A percentile compares a stretch with the other conserved stretches of the same genome.
Evolutionary conservation across 2,113 vertebrate genomes (phyloP).

Genomic region (Hyperopisus bebe): DNA sequence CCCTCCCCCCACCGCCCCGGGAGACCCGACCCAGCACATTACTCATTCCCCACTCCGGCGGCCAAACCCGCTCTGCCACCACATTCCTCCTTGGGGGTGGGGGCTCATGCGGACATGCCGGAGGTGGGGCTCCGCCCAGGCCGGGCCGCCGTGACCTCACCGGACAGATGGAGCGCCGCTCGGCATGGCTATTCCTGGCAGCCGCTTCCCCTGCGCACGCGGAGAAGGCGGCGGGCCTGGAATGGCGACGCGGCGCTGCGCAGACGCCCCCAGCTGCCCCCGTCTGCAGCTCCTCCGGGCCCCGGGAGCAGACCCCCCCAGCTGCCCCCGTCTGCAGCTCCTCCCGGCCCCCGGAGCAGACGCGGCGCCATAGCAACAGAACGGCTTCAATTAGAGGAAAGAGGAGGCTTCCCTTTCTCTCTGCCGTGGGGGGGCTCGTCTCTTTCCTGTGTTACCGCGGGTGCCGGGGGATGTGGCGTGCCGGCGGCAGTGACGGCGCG

Average conservation of each 20-base stretch:
- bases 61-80: neutral
- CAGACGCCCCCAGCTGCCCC: slow-evolving; percentile 39
- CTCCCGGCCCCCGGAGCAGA: neutral
- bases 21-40: slow-evolving; percentile 6
- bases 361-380: slow-evolving; percentile 60
- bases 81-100: neutral
- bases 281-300: neutral
- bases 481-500: slow-evolving; percentile 14
- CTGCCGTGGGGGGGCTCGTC: slow-evolving; percentile 8
- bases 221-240: slow-evolving; percentile 59
- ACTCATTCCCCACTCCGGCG: neutral
- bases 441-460: slow-evolving; percentile 48
- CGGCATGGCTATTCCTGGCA: slow-evolving; percentile 52
- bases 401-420: slow-evolving; percentile 50
- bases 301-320: neutral
- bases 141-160: neutral
- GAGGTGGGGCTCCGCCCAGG: neutral
- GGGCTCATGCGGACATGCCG: neutral
- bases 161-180: neutral
- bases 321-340: too few relatives aligned
- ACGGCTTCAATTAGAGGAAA: slow-evolving; percentile 64
- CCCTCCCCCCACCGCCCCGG: neutral
- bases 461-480: slow-evolving; percentile 52
- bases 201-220: slow-evolving; percentile 49
- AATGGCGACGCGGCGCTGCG: slow-evolving; percentile 62